Evolutionary conservation across 1,140 invertebrate species (phyloP), one percentile per base, ranked within the genome.

Genomic region (Plutomurus gul): DNA sequence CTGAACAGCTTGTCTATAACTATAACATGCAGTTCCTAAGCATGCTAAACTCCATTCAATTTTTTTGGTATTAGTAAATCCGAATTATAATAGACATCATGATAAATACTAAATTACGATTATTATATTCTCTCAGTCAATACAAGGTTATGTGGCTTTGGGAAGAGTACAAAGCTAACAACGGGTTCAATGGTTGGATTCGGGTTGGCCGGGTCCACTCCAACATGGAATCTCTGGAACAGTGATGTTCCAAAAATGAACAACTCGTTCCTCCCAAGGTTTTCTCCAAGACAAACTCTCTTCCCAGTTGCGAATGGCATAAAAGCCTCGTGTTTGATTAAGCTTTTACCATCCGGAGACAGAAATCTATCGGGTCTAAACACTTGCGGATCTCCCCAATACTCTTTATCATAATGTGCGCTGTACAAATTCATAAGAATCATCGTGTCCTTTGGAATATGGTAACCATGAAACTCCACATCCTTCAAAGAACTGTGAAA

Each of bases 391-490:
- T 76, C 49, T 25, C 36, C 73, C 49, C 51, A 80, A 25, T 70
- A 22, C 11, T 76, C 18, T 4, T 46, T 20, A 27, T 73, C 39
- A 18, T 60, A 27, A 46, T 80, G 78, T 25, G 47, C 30, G 7
- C 18, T 60, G 36, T 80, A 80, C 4, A 47, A 18, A 43, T 80
- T 80, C 7, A 85, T 84, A 0, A 88, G 77, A 11, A 88, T 81
- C 3, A 85, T 82, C 13, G 86, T 81, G 39, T 84, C 85, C 75
- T 84, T 84, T 10, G 87, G 87, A 39, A 88, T 85, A 4, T 74
- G 30, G 75, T 85, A 87, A 2, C 86, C 85, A 8, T 79, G 49
- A 18, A 86, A 72, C 22, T 78, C 77, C 7, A 84, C 79, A 56
- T 86, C 84, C 18, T 49, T 43, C 3, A 51, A 36, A 5, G 77